Evolutionary conservation across 2,888 invertebrate species (phyloP).

Genomic region (Galerucella nymphaeae): DNA sequence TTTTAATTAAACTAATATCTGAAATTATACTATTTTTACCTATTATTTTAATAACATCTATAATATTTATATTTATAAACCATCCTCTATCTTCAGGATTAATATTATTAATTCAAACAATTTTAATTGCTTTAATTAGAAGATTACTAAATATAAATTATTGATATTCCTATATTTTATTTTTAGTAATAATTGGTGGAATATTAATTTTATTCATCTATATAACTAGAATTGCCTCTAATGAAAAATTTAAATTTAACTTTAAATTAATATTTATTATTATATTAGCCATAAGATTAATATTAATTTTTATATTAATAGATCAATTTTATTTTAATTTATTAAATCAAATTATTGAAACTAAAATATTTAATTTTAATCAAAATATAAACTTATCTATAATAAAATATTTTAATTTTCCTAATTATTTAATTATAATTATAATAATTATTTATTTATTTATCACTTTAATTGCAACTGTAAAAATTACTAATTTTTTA

Average conservation of each 20-base stretch:
- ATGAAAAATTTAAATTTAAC: conserved; percentile 69
- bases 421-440: conserved; percentile 67
- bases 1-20: conserved; percentile 75
- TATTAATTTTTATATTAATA: conserved; percentile 52
- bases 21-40: conserved; percentile 58
- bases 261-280: conserved; percentile 54
- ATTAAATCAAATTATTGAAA: conserved; percentile 38
- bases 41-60: conserved; percentile 60
- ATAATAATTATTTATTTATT: conserved; percentile 72
- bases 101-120: conserved; percentile 68
- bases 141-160: conserved; percentile 67
- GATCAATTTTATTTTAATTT: conserved; percentile 56
- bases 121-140: conserved; percentile 65
- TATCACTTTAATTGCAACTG: conserved; percentile 69
- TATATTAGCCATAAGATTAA: conserved; percentile 56
- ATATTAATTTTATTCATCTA: conserved; percentile 75
- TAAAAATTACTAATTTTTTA: conserved; percentile 71
- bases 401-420: conserved; percentile 69
- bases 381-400: conserved; percentile 56
- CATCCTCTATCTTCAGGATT: conserved; percentile 70
- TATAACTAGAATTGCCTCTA: conserved; percentile 72
- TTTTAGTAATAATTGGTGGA: conserved; percentile 73
- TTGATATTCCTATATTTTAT: conserved; percentile 73
- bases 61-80: conserved; percentile 63
- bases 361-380: background rate